Evolutionary conservation across 2,797 vertebrate genomes (phyloP).

Genomic region (Petrocephalus sullivani): DNA sequence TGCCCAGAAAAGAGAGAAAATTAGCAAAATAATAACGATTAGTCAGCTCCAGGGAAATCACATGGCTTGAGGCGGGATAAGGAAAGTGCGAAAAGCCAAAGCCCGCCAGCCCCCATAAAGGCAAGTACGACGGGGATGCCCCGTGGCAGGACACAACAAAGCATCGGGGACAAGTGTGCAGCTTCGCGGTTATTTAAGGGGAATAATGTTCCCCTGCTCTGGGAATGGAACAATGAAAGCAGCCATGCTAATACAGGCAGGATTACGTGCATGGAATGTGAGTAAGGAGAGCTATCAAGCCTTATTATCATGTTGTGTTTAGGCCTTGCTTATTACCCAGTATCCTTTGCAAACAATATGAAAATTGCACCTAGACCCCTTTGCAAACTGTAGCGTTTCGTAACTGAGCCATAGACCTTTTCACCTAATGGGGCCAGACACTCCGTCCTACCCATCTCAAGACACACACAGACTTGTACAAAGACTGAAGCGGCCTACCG

Average conservation of each 20-base stretch:
- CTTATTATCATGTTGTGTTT: neutral
- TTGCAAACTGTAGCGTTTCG: neutral
- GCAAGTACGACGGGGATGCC: neutral
- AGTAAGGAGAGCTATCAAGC: neutral
- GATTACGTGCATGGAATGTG: neutral
- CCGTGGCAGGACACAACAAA: neutral
- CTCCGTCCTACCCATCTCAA: neutral
- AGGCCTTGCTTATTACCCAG: neutral
- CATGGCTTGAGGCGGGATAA: neutral
- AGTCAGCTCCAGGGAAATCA: conserved; percentile 10
- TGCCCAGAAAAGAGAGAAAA: neutral
- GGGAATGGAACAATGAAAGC: neutral
- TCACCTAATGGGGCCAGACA: neutral
- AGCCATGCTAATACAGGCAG: neutral
- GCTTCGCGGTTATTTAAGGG: neutral
- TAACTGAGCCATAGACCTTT: neutral
- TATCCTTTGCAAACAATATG: neutral
- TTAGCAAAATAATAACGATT: conserved; percentile 6
- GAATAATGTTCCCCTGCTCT: neutral
- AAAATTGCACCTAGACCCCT: neutral
- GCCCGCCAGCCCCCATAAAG: neutral
- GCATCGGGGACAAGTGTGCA: neutral
- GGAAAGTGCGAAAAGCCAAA: neutral
- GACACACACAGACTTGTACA: neutral
- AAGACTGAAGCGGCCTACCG: neutral